Base-by-base conservation (phyloP, 2,797 vertebrate genomes). In the Cygnus olor region DNA sequence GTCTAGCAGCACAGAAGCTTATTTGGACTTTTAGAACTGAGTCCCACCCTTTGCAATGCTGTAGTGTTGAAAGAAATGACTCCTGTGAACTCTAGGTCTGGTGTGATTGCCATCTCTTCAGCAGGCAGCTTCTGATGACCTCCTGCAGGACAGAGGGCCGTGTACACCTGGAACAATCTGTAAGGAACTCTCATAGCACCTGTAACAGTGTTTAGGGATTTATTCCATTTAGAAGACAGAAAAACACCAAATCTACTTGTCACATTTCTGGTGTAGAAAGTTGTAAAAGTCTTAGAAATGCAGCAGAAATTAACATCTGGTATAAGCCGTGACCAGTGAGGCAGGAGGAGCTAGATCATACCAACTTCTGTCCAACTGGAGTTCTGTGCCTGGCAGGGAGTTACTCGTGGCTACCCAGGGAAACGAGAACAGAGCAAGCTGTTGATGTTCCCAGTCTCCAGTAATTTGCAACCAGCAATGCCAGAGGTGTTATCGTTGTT, bases 111-210 rank as follows among this genome's bases (percentile, higher is more conserved):
- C 61, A 38, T 30, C 4, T 24, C 27, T 72, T 82, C 3, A 1
- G 3, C 4, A 70, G 30, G 36, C 44, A 38, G 54, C 19, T 73
- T 32, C 74, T 76, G 68, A 6, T 82, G 68, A 38, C 32, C 17
- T 80, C 57, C 28, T 4, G 0, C 11, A 49, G 36, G 47, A 38
- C 22, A 56, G 68, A 79, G 78, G n/a, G 34, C 21, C 68, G 38
- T 7, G 0, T 4, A 49, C 47, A 27, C 49, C 51, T 70, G 0
- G 0, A 82, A 6, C 27, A 64, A 3, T 1, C 47, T 49, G 24
- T 16, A 58, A 34, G 20, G 36, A 88, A 71, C 49, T 71, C 64
- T 85, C 36, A 22, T 8, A 74, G 76, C 60, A 44, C 24, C 24
- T 32, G 1, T 10, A 61, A 11, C 22, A 19, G 32, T 44, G 24